Base-by-base conservation (phyloP, 2,113 vertebrate species). In the Hypocryptadius cinnamomeus region DNA sequence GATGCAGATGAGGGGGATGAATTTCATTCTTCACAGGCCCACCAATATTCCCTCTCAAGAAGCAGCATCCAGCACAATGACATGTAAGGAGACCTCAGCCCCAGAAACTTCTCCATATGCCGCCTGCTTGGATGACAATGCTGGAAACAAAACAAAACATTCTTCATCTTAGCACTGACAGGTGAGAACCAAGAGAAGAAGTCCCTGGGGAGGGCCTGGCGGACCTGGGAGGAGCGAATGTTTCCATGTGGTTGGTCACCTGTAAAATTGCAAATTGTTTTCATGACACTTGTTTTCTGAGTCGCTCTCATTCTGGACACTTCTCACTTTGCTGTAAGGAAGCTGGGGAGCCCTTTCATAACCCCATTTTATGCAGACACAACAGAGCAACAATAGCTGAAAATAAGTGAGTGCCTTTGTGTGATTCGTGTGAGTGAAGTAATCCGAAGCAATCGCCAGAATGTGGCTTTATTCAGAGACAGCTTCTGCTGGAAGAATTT, bases 101-200 rank as follows among this genome's bases (percentile, higher is more conserved):
- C 19, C 5, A 8, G 42, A 30, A 33, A 27, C 31, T 8, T 61
- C 35, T 50, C 8, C 4, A 3, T 17, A 23, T 0, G 0, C 22
- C 0, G 5, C 35, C 30, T 8, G 5, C 53, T 42, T 77, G 45
- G 25, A n/a, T 77, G 37, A 21, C 23, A 88, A 8, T 56, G 22
- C 25, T 89, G 65, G 39, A 78, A 89, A 79, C 25, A 57, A n/a
- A 39, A 8, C 20, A 48, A 68, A 87, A 61, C 4, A 5, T 71
- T 71, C 56, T 45, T 61, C 3, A 11, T 35, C 27, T 65, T 20
- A n/a, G 33, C 60, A 57, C 30, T 20, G 45, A 14, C 59, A 85
- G 53, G 37, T 1, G 1, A 72, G 25, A 63, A 72, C 16, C 1
- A 3, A 56, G 48, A 73, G 54, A 22, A 89, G 23, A 31, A 17